phyloP scores from a whole-genome alignment of 2,797 vertebrate species.

The Crocidura indochinensis region DNA sequence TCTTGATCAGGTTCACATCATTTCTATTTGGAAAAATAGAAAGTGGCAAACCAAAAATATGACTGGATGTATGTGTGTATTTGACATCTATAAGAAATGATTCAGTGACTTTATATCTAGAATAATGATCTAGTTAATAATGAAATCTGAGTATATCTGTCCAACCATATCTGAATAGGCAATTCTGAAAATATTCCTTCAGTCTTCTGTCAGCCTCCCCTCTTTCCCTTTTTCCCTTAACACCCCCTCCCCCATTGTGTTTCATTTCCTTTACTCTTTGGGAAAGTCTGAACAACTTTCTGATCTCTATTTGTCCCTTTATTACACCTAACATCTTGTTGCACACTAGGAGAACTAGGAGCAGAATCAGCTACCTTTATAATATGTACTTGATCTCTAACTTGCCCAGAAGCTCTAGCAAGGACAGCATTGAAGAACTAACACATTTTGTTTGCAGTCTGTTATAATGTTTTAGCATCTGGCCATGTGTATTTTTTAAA shows the following conservation, averaged over 20 bases:
- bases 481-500: slow-evolving; percentile 55
- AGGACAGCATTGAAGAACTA: background rate
- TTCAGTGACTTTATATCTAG: background rate
- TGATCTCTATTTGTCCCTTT: background rate
- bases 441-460: background rate
- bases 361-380: slow-evolving; percentile 12
- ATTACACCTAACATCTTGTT: background rate
- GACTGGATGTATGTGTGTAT: background rate
- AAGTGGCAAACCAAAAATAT: background rate
- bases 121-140: slow-evolving; percentile 4
- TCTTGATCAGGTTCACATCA: too few relatives aligned
- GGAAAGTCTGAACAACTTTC: background rate
- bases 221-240: background rate
- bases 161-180: background rate
- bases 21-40: too few relatives aligned
- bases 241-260: background rate
- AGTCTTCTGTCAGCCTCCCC: background rate
- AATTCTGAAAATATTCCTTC: background rate
- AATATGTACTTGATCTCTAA: background rate
- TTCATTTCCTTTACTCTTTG: background rate
- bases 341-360: background rate
- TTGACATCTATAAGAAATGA: background rate
- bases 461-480: slow-evolving; percentile 16
- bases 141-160: background rate
- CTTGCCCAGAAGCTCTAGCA: background rate